A percentile compares a stretch with the other conserved stretches of the same genome.
Conservation (phyloP, 2,888 invertebrate genomes). For the Tricholauxania praeusta region DNA sequence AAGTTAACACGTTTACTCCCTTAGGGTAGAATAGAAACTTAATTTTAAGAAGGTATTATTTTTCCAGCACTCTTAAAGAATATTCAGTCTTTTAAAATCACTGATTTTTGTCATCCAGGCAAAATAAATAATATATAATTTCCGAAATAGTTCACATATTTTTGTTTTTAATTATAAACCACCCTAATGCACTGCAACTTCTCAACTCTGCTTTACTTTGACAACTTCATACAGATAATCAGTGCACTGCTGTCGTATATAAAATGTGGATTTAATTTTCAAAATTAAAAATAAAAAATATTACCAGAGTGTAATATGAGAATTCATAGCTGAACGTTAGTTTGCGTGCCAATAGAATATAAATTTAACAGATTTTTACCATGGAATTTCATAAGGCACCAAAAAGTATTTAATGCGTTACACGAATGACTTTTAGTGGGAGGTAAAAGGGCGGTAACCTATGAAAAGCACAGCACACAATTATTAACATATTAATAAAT, state of each 20-base stretch:
- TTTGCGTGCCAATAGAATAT: slow-evolving; percentile 21
- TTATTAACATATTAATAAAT: slow-evolving; percentile 65
- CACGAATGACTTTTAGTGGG: not conserved
- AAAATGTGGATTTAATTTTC: not conserved
- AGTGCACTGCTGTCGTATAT: slow-evolving; percentile 1
- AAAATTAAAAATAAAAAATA: slow-evolving; percentile 11
- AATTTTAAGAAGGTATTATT: no score
- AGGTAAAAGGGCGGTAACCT: not conserved
- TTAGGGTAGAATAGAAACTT: no score
- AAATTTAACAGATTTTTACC: slow-evolving; percentile 25
- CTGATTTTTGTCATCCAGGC: no score
- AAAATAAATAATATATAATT: no score
- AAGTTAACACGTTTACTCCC: no score
- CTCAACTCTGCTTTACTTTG: slow-evolving; percentile 1
- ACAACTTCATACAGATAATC: slow-evolving; percentile 13
- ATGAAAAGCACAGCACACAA: slow-evolving; percentile 45
- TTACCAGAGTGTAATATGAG: not conserved
- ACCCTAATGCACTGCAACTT: no score
- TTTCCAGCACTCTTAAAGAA: no score
- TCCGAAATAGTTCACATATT: no score
- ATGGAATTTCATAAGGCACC: slow-evolving; percentile 4
- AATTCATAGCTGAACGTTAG: not conserved
- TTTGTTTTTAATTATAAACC: no score
- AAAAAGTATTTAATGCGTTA: no score
- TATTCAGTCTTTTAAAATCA: no score